Evolutionary conservation across 2,888 invertebrate genomes (phyloP), one percentile per base, ranked within the genome.

Genomic region (Hirtodrosophila confusa): DNA sequence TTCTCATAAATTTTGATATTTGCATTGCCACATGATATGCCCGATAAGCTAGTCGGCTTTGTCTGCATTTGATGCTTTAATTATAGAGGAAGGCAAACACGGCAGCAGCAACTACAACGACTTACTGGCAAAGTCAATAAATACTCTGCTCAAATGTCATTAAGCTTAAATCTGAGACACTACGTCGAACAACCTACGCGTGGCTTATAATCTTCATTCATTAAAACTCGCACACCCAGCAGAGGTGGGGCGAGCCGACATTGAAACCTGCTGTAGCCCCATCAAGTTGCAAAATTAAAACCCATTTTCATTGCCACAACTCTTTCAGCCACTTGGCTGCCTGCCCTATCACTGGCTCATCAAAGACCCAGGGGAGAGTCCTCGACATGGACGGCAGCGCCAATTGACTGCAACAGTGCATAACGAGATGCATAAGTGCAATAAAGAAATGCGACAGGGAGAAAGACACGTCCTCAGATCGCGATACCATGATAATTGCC

Each of bases 61-160:
- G 75, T 75, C 74, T 69, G 78, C 66, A 70, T 53, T 83, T 86
- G 83, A 80, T 75, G 86, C 83, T 62, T 79, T 79, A 82, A 80
- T 80, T 77, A 80, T 76, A 48, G 54, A 68, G 56, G 41, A 40
- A 27, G 51, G 62, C 49, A 64, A 35, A 61, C 56, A 47, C 72
- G 47, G 33, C 62, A 10, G 17, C 33, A 60, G 37, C 31, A 37
- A 24, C n/a, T 33, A 53, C 9, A 24, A 24, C 37, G 29, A 53
- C 7, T 33, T 40, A 39, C 58, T 37, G 10, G 51, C 39, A 39
- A 53, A 67, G 58, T 70, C 67, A 74, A 75, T 68, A 75, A 86
- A 79, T 63, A 80, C 80, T 66, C 84, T 66, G 75, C 69, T 73
- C 67, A 62, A 78, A 73, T 82, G 66, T 72, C 77, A 65, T 82